These are phyloP conservation scores for Drosophila meridionalis DNA, from an alignment of 2,888 invertebrate species.

Conservation along the genomic window DNA sequence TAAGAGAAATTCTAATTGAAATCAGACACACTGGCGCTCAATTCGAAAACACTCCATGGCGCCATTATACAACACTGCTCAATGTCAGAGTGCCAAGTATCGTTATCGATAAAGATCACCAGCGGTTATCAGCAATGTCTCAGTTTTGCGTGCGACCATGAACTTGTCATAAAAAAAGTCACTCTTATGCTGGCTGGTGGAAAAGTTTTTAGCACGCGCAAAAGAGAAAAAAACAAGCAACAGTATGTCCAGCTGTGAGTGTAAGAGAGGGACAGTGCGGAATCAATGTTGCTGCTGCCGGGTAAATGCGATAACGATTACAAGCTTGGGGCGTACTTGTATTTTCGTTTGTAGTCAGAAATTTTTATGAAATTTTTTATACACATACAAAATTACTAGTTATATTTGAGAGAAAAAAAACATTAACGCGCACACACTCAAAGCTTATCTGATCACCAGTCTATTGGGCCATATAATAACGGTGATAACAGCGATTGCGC, in stretches of 20 bases:
- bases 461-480: constrained; percentile 25
- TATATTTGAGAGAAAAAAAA: constrained; percentile 7
- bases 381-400: not conserved
- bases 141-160: constrained; percentile 53
- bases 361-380: constrained; percentile 4
- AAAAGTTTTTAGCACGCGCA: constrained; percentile 46
- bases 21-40: constrained; percentile 38
- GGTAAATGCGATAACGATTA: constrained; percentile 70
- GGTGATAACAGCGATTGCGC: constrained; percentile 71
- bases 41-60: constrained; percentile 29
- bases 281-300: constrained; percentile 34
- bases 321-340: constrained; percentile 31
- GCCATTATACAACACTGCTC: constrained; percentile 34
- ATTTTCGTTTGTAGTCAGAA: constrained; percentile 17
- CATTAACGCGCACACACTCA: constrained; percentile 14
- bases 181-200: constrained; percentile 19
- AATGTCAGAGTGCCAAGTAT: constrained; percentile 39
- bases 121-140: constrained; percentile 13
- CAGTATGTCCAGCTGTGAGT: constrained; percentile 11
- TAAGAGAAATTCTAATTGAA: constrained; percentile 10
- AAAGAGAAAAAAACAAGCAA: constrained; percentile 16
- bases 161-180: constrained; percentile 46
- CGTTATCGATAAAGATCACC: constrained; percentile 59
- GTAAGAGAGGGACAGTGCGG: constrained; percentile 20
- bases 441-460: constrained; percentile 51